These are phyloP conservation scores for Micrasema minimum DNA, from an alignment of 1,140 invertebrate species.

Conservation along the genomic window DNA sequence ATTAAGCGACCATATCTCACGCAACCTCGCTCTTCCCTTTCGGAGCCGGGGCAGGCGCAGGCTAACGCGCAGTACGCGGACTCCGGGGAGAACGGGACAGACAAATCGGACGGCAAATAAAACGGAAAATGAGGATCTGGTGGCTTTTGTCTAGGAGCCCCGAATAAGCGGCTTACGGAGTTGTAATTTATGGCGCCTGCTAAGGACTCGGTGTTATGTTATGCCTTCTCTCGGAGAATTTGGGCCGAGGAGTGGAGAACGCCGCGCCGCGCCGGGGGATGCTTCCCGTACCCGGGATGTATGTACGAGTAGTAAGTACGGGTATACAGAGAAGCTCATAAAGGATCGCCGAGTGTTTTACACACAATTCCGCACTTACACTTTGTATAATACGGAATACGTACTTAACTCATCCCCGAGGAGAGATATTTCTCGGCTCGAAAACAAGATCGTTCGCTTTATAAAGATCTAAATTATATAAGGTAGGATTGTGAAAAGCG, in stretches of 20 bases:
- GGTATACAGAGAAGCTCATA: not conserved
- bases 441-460: too few species aligned
- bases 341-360: constrained; percentile 7
- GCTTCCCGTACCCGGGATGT: constrained; percentile 6
- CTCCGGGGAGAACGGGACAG: not conserved
- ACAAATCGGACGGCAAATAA: not conserved
- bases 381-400: not conserved
- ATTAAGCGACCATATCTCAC: constrained; percentile 42
- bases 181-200: constrained; percentile 20
- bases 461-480: too few species aligned
- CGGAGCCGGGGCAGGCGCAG: not conserved
- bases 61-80: not conserved
- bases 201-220: constrained; percentile 22
- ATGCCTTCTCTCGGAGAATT: constrained; percentile 20
- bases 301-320: too few species aligned
- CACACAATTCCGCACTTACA: constrained; percentile 7
- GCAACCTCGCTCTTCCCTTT: constrained; percentile 5
- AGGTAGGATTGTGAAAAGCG: too few species aligned
- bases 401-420: too few species aligned
- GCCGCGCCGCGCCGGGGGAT: not conserved
- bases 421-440: too few species aligned
- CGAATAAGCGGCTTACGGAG: not conserved
- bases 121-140: not conserved
- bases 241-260: not conserved
- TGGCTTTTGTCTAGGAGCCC: not conserved